Evolutionary conservation across 2,888 invertebrate genomes (phyloP).

Genomic region (Xiphydria camelus): DNA sequence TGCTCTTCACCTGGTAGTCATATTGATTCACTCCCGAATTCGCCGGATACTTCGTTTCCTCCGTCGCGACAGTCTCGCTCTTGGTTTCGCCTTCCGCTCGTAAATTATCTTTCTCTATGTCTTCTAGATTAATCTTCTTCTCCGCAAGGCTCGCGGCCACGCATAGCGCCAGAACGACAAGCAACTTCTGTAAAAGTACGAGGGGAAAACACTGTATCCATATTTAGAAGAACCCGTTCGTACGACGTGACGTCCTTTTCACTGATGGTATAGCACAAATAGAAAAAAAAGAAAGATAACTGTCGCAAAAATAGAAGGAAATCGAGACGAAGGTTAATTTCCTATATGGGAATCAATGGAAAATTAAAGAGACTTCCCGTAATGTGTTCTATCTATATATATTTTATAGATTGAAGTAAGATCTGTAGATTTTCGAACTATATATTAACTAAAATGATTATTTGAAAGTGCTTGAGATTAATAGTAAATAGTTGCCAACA

Average conservation of each 20-base stretch:
- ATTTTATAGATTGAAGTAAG: too few species aligned
- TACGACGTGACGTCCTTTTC: too few species aligned
- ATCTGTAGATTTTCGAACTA: too few species aligned
- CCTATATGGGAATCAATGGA: too few species aligned
- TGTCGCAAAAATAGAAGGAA: not conserved
- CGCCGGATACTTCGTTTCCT: conserved; percentile 33
- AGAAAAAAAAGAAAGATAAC: conserved; percentile 1
- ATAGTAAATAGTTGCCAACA: too few species aligned
- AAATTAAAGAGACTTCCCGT: too few species aligned
- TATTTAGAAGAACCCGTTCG: too few species aligned
- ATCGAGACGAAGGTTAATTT: not conserved
- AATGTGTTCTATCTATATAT: too few species aligned
- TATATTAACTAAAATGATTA: too few species aligned
- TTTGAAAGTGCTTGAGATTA: too few species aligned
- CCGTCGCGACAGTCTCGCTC: conserved; percentile 24
- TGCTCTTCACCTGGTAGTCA: conserved; percentile 26
- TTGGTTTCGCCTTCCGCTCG: conserved; percentile 62
- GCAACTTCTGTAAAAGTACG: conserved; percentile 39
- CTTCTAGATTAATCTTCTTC: conserved; percentile 72
- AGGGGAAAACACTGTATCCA: too few species aligned
- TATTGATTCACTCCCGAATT: conserved; percentile 32
- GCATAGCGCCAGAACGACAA: conserved; percentile 33
- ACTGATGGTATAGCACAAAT: conserved; percentile 6
- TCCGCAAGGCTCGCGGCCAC: conserved; percentile 55
- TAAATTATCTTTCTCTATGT: conserved; percentile 74